Percentiles rank a stretch among this genome's conserved stretches.
These are phyloP conservation scores for Hiodon alosoides DNA, from an alignment of 2,113 vertebrate species.

Conservation along the genomic window DNA sequence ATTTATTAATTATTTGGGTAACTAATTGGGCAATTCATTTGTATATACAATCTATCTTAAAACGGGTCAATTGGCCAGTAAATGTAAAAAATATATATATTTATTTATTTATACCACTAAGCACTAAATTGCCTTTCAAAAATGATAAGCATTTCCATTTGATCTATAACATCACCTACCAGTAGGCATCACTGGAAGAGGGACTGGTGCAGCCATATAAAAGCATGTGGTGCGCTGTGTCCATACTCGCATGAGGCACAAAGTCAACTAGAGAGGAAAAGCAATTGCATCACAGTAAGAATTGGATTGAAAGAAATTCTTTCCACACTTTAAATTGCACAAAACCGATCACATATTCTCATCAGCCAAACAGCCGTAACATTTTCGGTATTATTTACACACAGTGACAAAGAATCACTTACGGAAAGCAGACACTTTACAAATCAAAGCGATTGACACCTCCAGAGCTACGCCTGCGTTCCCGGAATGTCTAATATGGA, in stretches of 20 bases:
- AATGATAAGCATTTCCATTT: neutral
- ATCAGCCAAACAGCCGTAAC: too few species aligned
- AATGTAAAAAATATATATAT: too few species aligned
- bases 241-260: slow-evolving; percentile 87
- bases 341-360: too few species aligned
- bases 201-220: slow-evolving; percentile 87
- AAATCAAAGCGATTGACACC: slow-evolving; percentile 33
- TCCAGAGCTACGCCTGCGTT: neutral
- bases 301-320: neutral
- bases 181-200: slow-evolving; percentile 74
- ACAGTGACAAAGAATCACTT: neutral
- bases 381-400: too few species aligned
- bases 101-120: too few species aligned
- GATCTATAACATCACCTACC: slow-evolving; percentile 62
- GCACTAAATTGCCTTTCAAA: neutral
- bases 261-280: slow-evolving; percentile 81
- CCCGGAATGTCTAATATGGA: slow-evolving; percentile 21
- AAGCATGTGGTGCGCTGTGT: slow-evolving; percentile 93
- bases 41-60: too few species aligned
- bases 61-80: too few species aligned
- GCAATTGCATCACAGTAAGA: slow-evolving; percentile 19
- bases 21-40: too few species aligned
- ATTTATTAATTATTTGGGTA: too few species aligned
- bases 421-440: slow-evolving; percentile 28
- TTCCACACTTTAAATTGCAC: too few species aligned